Evolutionary conservation across 2,113 vertebrate genomes (phyloP).

Genomic region (Daubentonia madagascariensis): DNA sequence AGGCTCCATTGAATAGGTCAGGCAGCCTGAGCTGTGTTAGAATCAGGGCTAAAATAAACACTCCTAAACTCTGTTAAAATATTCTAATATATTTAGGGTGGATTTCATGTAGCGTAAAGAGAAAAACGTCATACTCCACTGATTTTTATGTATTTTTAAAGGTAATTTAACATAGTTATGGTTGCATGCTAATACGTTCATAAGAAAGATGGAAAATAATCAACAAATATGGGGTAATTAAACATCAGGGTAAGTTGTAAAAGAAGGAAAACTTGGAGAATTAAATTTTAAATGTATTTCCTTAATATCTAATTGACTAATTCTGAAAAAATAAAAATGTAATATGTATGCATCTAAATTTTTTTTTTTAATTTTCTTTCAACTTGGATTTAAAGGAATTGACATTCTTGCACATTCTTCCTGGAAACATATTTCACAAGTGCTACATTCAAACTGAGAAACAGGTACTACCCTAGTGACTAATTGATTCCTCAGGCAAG

Average conservation of each 20-base stretch:
- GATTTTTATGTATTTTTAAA: slow-evolving; percentile 79
- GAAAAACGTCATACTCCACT: slow-evolving; percentile 68
- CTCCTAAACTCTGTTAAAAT: slow-evolving; percentile 19
- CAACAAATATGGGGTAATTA: slow-evolving; percentile 68
- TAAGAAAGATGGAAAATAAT: slow-evolving; percentile 59
- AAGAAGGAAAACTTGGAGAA: slow-evolving; percentile 12
- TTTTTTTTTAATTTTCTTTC: neutral
- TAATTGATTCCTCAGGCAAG: neutral
- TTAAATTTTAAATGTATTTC: slow-evolving; percentile 44
- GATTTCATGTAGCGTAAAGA: slow-evolving; percentile 40
- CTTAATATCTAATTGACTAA: slow-evolving; percentile 6
- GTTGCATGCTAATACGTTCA: slow-evolving; percentile 72
- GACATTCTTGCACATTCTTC: slow-evolving; percentile 24
- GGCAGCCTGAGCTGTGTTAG: neutral
- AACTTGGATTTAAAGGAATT: neutral
- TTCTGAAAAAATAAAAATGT: neutral
- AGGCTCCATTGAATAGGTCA: neutral
- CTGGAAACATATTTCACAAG: slow-evolving; percentile 28
- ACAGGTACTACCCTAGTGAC: neutral
- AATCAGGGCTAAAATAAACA: slow-evolving; percentile 4
- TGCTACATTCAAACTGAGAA: slow-evolving; percentile 26
- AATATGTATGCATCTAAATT: neutral
- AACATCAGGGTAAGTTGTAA: slow-evolving; percentile 58
- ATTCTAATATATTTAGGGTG: slow-evolving; percentile 30
- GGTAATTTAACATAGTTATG: slow-evolving; percentile 68